These are phyloP conservation scores for Tychaedon coryphoeus DNA, from an alignment of 2,113 vertebrate genomes.

Conservation along the genomic window DNA sequence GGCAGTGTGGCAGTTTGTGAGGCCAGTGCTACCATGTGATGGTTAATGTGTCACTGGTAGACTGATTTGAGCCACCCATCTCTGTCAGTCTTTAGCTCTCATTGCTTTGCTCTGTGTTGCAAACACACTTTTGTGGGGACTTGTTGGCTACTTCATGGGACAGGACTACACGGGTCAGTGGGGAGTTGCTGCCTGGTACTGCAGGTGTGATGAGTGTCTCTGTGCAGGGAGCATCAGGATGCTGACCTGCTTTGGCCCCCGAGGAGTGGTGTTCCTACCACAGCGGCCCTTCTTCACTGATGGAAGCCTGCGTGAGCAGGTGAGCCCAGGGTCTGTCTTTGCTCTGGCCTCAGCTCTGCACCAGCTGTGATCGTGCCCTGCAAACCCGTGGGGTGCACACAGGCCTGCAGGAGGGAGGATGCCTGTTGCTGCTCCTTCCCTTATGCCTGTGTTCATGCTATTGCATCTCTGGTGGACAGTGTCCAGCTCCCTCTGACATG, in stretches of 20 bases:
- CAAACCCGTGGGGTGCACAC: background rate
- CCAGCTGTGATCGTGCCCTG: background rate
- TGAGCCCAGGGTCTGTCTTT: constrained; percentile 41
- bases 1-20: background rate
- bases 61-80: background rate
- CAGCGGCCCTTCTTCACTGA: constrained; percentile 95
- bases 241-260: constrained; percentile 89
- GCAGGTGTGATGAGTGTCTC: background rate
- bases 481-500: background rate
- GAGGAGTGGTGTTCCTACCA: constrained; percentile 90
- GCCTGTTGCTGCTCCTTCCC: background rate
- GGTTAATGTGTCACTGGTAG: background rate
- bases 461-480: background rate
- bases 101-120: background rate
- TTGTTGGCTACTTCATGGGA: background rate
- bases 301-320: constrained; percentile 93
- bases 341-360: background rate
- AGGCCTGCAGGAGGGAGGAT: background rate
- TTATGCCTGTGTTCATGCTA: background rate
- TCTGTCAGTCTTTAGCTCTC: background rate
- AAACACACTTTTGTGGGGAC: background rate
- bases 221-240: constrained; percentile 84
- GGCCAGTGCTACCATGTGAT: background rate
- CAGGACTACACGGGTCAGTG: background rate
- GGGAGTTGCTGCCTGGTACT: background rate